phyloP scores from a whole-genome alignment of 92 coral and sea anemone species.

The Heteractis magnifica region DNA sequence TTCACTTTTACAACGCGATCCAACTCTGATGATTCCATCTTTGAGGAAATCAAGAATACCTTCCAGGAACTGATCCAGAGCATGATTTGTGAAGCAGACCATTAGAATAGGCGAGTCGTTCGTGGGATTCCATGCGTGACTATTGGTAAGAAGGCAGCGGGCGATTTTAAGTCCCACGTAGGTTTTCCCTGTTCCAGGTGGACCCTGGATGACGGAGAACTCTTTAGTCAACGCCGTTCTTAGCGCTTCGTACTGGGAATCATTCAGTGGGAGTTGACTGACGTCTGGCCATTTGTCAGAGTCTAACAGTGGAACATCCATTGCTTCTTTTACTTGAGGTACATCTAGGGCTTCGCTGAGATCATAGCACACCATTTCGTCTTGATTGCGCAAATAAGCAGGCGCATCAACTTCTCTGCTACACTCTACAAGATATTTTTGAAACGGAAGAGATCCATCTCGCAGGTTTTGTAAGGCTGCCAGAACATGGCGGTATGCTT shows the following conservation, averaged over 20 bases:
- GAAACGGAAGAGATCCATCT: slow-evolving; percentile 63
- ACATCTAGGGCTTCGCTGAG: slow-evolving; percentile 44
- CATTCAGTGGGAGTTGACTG: slow-evolving; percentile 48
- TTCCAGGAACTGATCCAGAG: slow-evolving; percentile 61
- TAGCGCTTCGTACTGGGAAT: slow-evolving; percentile 69
- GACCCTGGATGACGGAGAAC: slow-evolving; percentile 83
- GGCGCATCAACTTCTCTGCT: slow-evolving; percentile 65
- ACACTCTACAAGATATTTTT: slow-evolving; percentile 72
- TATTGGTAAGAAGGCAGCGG: slow-evolving; percentile 49
- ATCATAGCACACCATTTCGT: slow-evolving; percentile 42
- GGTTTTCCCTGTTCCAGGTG: slow-evolving; percentile 84
- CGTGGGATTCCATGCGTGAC: slow-evolving; percentile 38
- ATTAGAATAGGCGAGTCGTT: slow-evolving; percentile 60
- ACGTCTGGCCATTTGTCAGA: slow-evolving; percentile 60
- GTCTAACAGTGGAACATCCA: slow-evolving; percentile 41
- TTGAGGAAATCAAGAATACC: slow-evolving; percentile 50
- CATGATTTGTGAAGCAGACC: slow-evolving; percentile 67
- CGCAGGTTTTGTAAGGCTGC: slow-evolving; percentile 56
- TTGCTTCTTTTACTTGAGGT: slow-evolving; percentile 1
- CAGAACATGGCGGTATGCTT: slow-evolving; percentile 78
- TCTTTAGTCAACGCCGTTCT: slow-evolving; percentile 78
- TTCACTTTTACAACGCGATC: slow-evolving; percentile 68
- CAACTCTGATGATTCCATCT: slow-evolving; percentile 55
- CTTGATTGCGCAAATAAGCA: slow-evolving; percentile 43
- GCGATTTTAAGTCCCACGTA: slow-evolving; percentile 75